Conservation (phyloP, 2,888 invertebrate genomes). For the Eilema caniola region DNA sequence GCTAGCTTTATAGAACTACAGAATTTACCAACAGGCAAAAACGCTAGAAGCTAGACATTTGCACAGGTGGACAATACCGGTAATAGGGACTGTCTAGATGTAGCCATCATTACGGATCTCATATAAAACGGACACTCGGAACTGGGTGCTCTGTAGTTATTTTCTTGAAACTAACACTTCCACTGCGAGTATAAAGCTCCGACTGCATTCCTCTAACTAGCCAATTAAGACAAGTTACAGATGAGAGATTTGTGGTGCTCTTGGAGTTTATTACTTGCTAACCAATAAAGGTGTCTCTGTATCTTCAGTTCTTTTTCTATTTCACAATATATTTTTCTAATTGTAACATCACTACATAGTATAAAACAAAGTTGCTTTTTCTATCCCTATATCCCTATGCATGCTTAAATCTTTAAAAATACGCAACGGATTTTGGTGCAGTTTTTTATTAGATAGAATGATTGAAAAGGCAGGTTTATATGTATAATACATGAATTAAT, state of each 20-base stretch:
- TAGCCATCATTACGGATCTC: background rate
- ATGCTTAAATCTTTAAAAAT: too few species aligned
- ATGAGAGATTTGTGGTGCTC: conserved; percentile 1
- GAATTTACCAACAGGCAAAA: background rate
- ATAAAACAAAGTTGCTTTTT: too few species aligned
- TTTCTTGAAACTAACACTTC: background rate
- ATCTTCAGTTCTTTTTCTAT: background rate
- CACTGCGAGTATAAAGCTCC: background rate
- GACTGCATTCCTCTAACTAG: background rate
- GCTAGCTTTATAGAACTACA: too few species aligned
- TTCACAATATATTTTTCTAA: background rate
- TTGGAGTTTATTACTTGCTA: background rate
- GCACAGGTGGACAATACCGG: background rate
- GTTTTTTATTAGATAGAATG: too few species aligned
- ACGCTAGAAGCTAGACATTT: too few species aligned
- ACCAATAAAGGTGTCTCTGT: background rate
- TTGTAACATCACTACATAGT: conserved; percentile 3
- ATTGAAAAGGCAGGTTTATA: too few species aligned
- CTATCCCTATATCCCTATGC: too few species aligned
- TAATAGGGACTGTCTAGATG: too few species aligned
- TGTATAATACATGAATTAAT: too few species aligned
- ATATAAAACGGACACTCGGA: background rate
- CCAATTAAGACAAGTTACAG: background rate
- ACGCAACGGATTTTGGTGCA: too few species aligned
- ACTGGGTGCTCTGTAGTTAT: background rate